Evolutionary conservation across 2,888 invertebrate species (phyloP).

Genomic region (Agrochola litura): DNA sequence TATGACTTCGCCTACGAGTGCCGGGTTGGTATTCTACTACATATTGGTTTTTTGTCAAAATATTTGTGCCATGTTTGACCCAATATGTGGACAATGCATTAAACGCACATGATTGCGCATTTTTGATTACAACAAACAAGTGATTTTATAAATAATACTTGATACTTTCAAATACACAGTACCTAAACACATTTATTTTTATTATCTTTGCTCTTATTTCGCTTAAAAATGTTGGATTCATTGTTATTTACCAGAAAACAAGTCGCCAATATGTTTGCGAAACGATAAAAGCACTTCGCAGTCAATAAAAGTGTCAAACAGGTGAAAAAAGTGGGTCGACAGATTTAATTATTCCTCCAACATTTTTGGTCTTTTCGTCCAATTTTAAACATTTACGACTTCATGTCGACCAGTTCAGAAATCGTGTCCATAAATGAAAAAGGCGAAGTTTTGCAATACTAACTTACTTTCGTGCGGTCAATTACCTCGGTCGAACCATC

Average conservation of each 20-base stretch:
- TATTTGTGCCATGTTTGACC: conserved; percentile 38
- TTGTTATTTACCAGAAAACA: conserved; percentile 4
- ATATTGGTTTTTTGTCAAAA: conserved; percentile 36
- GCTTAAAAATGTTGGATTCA: conserved; percentile 4
- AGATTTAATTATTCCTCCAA: conserved; percentile 19
- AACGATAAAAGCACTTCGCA: conserved; percentile 35
- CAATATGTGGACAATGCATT: conserved; percentile 33
- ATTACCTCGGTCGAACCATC: conserved; percentile 47
- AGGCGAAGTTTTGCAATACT: conserved; percentile 52
- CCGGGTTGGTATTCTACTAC: conserved; percentile 89
- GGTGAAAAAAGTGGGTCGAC: conserved; percentile 44
- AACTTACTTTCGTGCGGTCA: conserved; percentile 52
- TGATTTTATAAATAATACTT: not conserved
- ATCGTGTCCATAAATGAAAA: conserved; percentile 55
- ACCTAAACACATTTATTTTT: not conserved
- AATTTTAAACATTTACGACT: conserved; percentile 13
- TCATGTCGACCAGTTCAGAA: conserved; percentile 5
- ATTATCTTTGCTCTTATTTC: not conserved
- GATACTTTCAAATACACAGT: conserved; percentile 1
- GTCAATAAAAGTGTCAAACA: conserved; percentile 42
- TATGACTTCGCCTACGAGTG: conserved; percentile 93
- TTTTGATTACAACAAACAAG: conserved; percentile 11
- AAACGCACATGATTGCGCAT: conserved; percentile 41
- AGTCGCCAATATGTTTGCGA: conserved; percentile 1
- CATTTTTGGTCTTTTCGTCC: conserved; percentile 31